Percentiles rank a stretch among this genome's conserved stretches.
phyloP scores from a whole-genome alignment of 2,888 invertebrate genomes.

The Chrysodeixis includens region DNA sequence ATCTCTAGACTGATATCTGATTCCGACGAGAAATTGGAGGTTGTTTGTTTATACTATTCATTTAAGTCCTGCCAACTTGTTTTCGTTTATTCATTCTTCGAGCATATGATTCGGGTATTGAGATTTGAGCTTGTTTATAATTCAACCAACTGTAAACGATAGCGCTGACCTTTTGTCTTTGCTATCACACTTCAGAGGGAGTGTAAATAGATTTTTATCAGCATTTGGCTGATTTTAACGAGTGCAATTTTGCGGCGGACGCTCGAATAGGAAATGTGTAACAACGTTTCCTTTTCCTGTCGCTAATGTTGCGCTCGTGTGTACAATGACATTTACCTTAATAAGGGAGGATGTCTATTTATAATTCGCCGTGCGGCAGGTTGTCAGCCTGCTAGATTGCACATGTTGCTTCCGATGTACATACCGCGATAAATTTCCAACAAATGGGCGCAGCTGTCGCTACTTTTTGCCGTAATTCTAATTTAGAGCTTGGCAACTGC shows the following conservation, averaged over 20 bases:
- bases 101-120: not conserved
- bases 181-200: slow-evolving; percentile 7
- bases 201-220: slow-evolving; percentile 13
- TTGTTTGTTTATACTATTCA: slow-evolving; percentile 12
- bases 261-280: slow-evolving; percentile 9
- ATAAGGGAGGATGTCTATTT: slow-evolving; percentile 19
- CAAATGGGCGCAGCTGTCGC: slow-evolving; percentile 29
- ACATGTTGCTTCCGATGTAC: slow-evolving; percentile 36
- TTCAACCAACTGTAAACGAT: slow-evolving; percentile 22
- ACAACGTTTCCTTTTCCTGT: slow-evolving; percentile 20
- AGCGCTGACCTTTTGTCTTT: slow-evolving; percentile 32
- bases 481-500: slow-evolving; percentile 1
- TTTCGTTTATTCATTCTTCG: slow-evolving; percentile 1
- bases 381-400: slow-evolving; percentile 24
- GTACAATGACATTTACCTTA: slow-evolving; percentile 12
- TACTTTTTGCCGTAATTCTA: slow-evolving; percentile 12
- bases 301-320: not conserved
- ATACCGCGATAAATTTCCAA: slow-evolving; percentile 12
- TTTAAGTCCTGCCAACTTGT: slow-evolving; percentile 8
- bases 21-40: slow-evolving; percentile 13
- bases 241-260: not conserved
- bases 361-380: slow-evolving; percentile 27
- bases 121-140: slow-evolving; percentile 13
- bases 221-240: not conserved
- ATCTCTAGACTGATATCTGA: slow-evolving; percentile 34